Evolutionary conservation across 2,888 invertebrate genomes (phyloP).

Genomic region (Tipula confusa): DNA sequence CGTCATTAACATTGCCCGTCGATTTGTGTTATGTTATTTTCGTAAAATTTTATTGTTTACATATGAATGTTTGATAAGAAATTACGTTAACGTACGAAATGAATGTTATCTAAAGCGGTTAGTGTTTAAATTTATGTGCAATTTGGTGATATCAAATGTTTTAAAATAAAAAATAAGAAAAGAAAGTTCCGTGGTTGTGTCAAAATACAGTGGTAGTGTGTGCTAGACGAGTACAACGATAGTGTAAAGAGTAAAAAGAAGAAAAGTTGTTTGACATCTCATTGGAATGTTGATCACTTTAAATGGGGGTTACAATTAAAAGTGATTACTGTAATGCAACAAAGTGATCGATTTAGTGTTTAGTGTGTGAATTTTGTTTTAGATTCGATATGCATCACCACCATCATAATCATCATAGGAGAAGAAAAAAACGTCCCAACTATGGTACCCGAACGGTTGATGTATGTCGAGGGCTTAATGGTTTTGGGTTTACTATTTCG

Average conservation of each 20-base stretch:
- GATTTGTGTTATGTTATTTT: conserved; percentile 25
- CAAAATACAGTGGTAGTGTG: background rate
- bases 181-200: conserved; percentile 25
- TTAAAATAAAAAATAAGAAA: background rate
- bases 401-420: conserved; percentile 51
- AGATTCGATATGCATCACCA: conserved; percentile 40
- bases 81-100: background rate
- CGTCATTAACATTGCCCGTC: background rate
- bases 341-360: background rate
- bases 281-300: conserved; percentile 29
- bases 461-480: conserved; percentile 77
- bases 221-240: background rate
- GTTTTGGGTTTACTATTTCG: conserved; percentile 97
- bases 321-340: conserved; percentile 13
- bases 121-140: background rate
- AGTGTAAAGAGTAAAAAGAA: background rate
- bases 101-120: background rate
- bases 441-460: conserved; percentile 63
- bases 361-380: background rate
- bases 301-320: conserved; percentile 29
- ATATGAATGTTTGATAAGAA: background rate
- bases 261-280: conserved; percentile 30
- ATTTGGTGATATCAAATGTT: background rate
- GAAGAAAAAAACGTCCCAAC: conserved; percentile 61
- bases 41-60: background rate